Percentiles rank a stretch among this genome's conserved stretches.
Evolutionary conservation across 2,797 vertebrate genomes (phyloP).

Genomic region (Muraenolepis orangiensis): DNA sequence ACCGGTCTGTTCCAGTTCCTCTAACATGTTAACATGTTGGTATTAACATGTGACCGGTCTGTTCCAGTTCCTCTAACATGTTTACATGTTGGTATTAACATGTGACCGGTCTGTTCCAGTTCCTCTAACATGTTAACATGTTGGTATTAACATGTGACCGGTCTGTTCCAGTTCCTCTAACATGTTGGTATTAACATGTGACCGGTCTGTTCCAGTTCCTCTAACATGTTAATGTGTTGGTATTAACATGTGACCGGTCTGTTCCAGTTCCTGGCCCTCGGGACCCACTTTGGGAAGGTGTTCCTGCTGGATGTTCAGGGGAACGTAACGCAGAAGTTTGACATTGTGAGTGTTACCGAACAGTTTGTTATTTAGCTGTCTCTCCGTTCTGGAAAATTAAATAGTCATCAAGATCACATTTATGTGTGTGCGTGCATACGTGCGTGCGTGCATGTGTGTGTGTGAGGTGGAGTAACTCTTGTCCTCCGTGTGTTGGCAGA

Average conservation of each 20-base stretch:
- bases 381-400: background rate
- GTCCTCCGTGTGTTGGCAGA: constrained; percentile 67
- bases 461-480: background rate
- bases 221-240: background rate
- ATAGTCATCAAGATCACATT: background rate
- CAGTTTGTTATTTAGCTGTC: background rate
- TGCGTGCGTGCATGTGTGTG: too few species aligned
- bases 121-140: too few species aligned
- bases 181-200: background rate
- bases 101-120: too few species aligned
- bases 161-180: too few species aligned
- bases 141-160: too few species aligned
- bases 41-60: too few species aligned
- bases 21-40: too few species aligned
- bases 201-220: too few species aligned
- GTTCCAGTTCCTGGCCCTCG: constrained; percentile 92
- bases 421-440: too few species aligned
- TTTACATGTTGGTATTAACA: too few species aligned
- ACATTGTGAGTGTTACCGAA: constrained; percentile 84
- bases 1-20: too few species aligned
- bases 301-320: constrained; percentile 96
- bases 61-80: too few species aligned
- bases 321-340: constrained; percentile 95
- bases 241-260: constrained; percentile 41
- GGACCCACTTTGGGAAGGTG: constrained; percentile 97